phyloP scores from a whole-genome alignment of 2,888 invertebrate species.

The Branchellion lobata region DNA sequence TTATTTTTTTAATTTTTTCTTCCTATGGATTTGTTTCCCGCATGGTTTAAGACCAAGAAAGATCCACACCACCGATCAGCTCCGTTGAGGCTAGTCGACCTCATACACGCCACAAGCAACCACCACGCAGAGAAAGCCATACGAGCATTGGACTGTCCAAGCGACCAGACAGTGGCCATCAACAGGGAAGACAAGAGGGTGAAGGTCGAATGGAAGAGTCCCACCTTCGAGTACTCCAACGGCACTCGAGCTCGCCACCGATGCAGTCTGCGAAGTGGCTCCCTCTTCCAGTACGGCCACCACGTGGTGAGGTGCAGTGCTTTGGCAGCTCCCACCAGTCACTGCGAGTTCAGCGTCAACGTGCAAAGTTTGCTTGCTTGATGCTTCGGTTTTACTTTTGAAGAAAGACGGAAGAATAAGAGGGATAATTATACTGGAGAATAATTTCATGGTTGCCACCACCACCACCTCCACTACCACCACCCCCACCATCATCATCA shows the following conservation, averaged over 20 bases:
- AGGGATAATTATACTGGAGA: no score
- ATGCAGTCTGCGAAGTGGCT: conserved; percentile 2
- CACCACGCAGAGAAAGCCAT: background rate
- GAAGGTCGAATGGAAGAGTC: background rate
- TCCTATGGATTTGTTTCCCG: no score
- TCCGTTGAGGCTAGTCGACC: no score
- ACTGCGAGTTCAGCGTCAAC: conserved; percentile 4
- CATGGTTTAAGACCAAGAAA: no score
- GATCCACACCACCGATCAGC: no score
- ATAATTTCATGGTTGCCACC: no score
- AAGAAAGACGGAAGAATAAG: no score
- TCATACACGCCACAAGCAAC: no score
- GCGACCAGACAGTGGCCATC: background rate
- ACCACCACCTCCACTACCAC: no score
- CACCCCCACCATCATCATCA: no score
- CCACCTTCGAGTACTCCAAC: background rate
- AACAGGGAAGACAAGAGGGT: background rate
- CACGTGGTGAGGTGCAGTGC: background rate
- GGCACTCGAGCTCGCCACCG: background rate
- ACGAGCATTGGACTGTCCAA: background rate
- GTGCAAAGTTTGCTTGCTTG: background rate
- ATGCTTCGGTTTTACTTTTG: no score
- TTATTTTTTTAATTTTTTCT: background rate
- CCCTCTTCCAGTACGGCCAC: background rate
- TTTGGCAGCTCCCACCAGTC: background rate